These are phyloP conservation scores for Butorides virescens DNA, from an alignment of 2,113 vertebrate genomes.

Conservation along the genomic window DNA sequence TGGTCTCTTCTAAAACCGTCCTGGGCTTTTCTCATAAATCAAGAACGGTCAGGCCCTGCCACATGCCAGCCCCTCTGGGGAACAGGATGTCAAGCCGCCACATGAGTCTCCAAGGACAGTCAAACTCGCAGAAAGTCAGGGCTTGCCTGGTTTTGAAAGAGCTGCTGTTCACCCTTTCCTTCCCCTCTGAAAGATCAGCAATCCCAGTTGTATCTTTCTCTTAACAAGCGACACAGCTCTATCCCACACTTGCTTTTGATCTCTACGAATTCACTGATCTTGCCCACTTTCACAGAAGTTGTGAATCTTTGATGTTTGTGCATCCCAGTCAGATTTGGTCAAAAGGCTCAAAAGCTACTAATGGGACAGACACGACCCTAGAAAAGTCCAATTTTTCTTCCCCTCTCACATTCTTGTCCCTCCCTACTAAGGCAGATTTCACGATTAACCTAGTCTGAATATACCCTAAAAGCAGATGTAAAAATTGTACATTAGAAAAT, in stretches of 20 bases:
- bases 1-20: neutral
- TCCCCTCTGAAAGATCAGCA: neutral
- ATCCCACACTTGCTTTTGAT: neutral
- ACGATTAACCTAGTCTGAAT: constrained; percentile 1
- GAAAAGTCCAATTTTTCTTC: neutral
- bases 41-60: neutral
- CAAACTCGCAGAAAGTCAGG: neutral
- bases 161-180: neutral
- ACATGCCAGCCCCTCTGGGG: neutral
- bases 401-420: neutral
- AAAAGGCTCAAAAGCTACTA: neutral
- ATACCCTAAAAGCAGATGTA: constrained; percentile 42
- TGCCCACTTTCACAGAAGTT: neutral
- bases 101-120: neutral
- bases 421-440: neutral
- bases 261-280: neutral
- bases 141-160: neutral
- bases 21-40: neutral
- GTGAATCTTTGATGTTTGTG: neutral
- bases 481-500: constrained; percentile 29
- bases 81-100: neutral
- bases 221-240: neutral
- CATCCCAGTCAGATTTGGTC: neutral
- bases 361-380: neutral
- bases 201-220: neutral